Evolutionary conservation across 2,797 vertebrate genomes (phyloP), one percentile per base, ranked within the genome.

Genomic region (Pseudopleuronectes americanus): DNA sequence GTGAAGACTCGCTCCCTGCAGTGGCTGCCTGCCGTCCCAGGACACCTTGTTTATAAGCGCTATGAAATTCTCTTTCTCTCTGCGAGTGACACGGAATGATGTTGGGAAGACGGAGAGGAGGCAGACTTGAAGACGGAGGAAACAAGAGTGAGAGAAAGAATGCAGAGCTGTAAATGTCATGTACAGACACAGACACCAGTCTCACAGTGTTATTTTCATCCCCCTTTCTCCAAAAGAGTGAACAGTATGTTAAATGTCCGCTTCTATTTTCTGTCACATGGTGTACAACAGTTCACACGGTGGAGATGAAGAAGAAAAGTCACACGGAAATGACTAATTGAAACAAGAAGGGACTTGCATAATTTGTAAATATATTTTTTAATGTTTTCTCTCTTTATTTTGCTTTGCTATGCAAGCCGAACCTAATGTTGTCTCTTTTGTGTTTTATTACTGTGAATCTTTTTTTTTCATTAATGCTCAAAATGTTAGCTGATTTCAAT

Each of bases 341-440:
- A 93, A 92, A 93, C 89, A 90, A 94, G 94, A 93, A 95, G 93
- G 93, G 92, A 96, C 96, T 97, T 95, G 95, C 90, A 90, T 94
- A 87, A 95, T 95, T 93, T 99, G 97, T 99, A 99, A 94, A 97
- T 98, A 98, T 93, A 93, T 96, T 96, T 95, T 91, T 85, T 83
- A 80, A 95, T 90, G 75, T 84, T 91, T 96, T 95, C 6, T 57
- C n/a, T 96, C 80, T 90, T 91, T 91, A 96, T 95, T 91, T 96
- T 97, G 96, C 95, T 96, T 99, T 96, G 96, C 96, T 97, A 98
- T 98, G 97, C 97, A 99, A 99, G 93, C 93, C 95, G 94, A 96
- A 94, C 95, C 90, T 88, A 91, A 92, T 93, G 92, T 95, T 93
- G 94, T 95, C 93, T 95, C 93, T 96, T 94, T 95, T 94, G 95